Conservation (phyloP, 2,113 vertebrate genomes). For the Colius striatus region DNA sequence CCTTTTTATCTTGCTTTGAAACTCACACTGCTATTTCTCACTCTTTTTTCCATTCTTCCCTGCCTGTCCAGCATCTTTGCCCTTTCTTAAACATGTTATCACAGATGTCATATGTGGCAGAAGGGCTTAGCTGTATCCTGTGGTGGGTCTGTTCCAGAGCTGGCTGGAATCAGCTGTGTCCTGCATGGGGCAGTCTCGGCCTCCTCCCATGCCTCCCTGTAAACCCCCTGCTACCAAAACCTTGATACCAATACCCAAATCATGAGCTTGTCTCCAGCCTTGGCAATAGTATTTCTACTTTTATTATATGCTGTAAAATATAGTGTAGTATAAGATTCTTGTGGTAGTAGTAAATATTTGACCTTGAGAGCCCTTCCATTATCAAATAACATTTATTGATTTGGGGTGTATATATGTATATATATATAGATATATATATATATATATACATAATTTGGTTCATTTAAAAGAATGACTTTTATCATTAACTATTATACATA, state of each 20-base stretch:
- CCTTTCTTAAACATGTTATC: background rate
- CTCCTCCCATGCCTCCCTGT: background rate
- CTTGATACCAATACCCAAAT: accelerated
- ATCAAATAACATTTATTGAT: background rate
- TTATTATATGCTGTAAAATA: background rate
- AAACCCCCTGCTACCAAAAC: background rate
- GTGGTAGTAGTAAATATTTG: background rate
- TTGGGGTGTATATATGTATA: background rate
- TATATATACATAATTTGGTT: background rate
- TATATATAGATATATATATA: background rate
- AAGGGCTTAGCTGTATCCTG: background rate
- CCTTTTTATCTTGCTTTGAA: background rate
- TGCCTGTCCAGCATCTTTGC: background rate
- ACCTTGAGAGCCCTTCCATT: background rate
- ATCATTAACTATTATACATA: background rate
- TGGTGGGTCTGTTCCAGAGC: background rate
- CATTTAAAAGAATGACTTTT: background rate
- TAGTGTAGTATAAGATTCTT: background rate
- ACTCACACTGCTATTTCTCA: background rate
- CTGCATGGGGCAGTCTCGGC: accelerated
- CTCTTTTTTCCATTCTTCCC: background rate
- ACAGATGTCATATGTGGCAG: background rate
- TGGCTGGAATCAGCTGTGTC: background rate
- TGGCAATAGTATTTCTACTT: background rate
- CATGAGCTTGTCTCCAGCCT: background rate